A percentile compares a stretch with the other conserved stretches of the same genome.
phyloP scores from a whole-genome alignment of 2,113 vertebrate species.

The Setophaga kirtlandii region DNA sequence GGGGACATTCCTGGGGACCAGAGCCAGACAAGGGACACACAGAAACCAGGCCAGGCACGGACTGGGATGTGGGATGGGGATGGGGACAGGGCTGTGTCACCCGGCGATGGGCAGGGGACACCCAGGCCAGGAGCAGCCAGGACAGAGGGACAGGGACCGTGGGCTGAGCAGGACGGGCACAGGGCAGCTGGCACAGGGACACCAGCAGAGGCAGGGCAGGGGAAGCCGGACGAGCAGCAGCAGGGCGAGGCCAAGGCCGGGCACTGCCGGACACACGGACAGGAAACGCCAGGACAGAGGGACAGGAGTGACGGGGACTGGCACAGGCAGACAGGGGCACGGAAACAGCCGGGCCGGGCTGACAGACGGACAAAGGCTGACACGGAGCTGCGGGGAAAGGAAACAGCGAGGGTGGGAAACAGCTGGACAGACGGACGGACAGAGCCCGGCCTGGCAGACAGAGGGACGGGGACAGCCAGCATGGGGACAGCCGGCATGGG shows the following conservation, averaged over 20 bases:
- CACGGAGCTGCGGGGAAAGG: background rate
- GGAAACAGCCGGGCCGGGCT: background rate
- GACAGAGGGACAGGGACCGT: background rate
- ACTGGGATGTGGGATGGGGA: no score
- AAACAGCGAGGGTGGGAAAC: background rate
- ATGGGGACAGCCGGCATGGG: background rate
- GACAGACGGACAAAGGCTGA: background rate
- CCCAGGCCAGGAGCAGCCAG: background rate
- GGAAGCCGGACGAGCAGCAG: rapidly evolving
- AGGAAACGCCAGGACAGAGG: background rate
- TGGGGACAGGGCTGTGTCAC: background rate
- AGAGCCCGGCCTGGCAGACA: background rate
- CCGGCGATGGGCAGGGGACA: background rate
- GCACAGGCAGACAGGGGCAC: background rate
- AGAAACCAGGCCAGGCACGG: no score
- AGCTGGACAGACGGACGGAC: background rate
- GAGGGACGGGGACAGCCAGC: background rate
- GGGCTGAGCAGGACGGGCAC: rapidly evolving
- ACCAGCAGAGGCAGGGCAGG: rapidly evolving
- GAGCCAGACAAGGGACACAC: background rate
- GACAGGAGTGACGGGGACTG: background rate
- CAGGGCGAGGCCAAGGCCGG: background rate
- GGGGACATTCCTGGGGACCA: no score
- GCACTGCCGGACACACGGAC: background rate
- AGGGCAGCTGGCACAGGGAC: background rate